A percentile compares a stretch with the other conserved stretches of the same genome.
Evolutionary conservation across 2,797 vertebrate species (phyloP).

Genomic region (Manis crassicaudata): DNA sequence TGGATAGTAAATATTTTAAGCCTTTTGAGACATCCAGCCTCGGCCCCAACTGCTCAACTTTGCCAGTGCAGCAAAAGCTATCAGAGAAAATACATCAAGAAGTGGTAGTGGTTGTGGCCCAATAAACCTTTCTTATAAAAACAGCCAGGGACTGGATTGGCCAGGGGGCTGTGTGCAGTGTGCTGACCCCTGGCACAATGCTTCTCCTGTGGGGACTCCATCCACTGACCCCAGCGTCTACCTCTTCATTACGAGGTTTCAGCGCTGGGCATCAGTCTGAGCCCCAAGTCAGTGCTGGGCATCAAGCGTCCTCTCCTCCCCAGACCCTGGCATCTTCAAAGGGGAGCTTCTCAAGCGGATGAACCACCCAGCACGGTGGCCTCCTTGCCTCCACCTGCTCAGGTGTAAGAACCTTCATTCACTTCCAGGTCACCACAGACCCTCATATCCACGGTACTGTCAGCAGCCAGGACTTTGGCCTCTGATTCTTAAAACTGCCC

Average conservation of each 20-base stretch:
- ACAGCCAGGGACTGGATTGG: background rate
- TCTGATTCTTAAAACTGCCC: background rate
- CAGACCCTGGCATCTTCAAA: accelerated
- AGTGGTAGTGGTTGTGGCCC: background rate
- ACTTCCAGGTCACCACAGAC: background rate
- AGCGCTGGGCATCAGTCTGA: background rate
- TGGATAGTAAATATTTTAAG: background rate
- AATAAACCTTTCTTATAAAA: background rate
- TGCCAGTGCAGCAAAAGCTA: background rate
- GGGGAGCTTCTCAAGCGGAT: background rate
- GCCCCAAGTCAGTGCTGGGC: background rate
- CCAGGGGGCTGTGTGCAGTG: accelerated
- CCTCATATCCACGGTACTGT: background rate
- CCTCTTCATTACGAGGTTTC: background rate
- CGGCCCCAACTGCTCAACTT: background rate
- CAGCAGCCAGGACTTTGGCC: background rate
- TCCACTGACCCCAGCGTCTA: accelerated
- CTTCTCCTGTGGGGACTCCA: accelerated
- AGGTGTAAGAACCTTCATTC: background rate
- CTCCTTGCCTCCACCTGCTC: background rate
- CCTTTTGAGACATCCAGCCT: background rate
- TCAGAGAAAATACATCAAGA: background rate
- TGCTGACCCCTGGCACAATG: background rate
- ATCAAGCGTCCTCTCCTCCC: background rate
- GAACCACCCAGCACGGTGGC: background rate